Conservation (phyloP, 2,888 invertebrate genomes). For the Cremastobaeus sp. region DNA sequence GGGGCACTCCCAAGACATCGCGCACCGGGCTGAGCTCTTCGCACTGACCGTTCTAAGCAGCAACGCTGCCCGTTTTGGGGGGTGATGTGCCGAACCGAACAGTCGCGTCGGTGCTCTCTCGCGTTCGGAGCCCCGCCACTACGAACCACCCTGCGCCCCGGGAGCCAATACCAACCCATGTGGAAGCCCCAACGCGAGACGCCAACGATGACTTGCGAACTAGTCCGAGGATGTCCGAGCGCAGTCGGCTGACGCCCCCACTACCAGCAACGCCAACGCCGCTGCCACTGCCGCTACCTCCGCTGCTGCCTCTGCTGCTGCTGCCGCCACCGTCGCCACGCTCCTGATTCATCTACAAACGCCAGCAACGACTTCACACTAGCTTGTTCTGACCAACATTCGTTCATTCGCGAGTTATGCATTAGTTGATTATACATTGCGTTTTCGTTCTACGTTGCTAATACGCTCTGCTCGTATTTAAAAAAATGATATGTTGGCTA, state of each 20-base stretch:
- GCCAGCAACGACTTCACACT: constrained; percentile 14
- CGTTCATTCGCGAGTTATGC: too few relatives aligned
- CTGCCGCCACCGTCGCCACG: too few relatives aligned
- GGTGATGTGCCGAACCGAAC: constrained; percentile 74
- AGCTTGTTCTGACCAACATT: too few relatives aligned
- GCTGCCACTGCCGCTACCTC: constrained; percentile 43
- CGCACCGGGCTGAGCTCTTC: constrained; percentile 73
- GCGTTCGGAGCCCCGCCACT: constrained; percentile 70
- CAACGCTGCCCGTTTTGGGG: constrained; percentile 75
- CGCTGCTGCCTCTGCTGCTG: too few relatives aligned
- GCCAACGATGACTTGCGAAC: constrained; percentile 74
- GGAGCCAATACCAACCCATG: constrained; percentile 78
- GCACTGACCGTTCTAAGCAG: constrained; percentile 76
- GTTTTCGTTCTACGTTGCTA: too few relatives aligned
- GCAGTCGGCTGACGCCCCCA: constrained; percentile 62
- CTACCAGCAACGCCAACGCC: constrained; percentile 47
- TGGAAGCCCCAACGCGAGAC: constrained; percentile 75
- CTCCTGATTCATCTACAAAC: too few relatives aligned
- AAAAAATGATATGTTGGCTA: too few relatives aligned
- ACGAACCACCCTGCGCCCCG: constrained; percentile 75
- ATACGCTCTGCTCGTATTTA: too few relatives aligned
- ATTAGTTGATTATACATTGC: too few relatives aligned
- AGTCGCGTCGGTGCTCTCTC: constrained; percentile 70
- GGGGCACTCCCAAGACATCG: constrained; percentile 76
- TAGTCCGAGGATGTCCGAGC: constrained; percentile 70